A percentile compares a stretch with the other conserved stretches of the same genome.
Evolutionary conservation across 2,888 invertebrate species (phyloP).

Genomic region (Muschampia plurimacula): DNA sequence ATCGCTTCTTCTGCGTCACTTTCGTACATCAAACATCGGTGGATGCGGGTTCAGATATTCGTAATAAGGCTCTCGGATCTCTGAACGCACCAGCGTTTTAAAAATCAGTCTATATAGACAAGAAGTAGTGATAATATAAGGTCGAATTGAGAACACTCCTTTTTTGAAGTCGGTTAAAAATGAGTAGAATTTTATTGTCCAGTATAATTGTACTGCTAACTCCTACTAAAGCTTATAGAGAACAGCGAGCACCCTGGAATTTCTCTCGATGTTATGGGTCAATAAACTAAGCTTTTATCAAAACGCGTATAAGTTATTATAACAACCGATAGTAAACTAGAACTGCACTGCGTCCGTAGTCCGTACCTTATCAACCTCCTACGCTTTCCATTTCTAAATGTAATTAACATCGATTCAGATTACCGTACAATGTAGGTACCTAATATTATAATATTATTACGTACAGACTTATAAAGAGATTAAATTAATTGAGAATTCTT

Average conservation of each 20-base stretch:
- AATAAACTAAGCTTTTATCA: conserved; percentile 68
- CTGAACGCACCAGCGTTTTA: no score
- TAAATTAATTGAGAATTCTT: no score
- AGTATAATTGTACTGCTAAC: neutral
- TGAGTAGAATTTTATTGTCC: neutral
- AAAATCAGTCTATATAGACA: no score
- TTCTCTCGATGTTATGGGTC: conserved; percentile 51
- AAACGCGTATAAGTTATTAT: conserved; percentile 54
- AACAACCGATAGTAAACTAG: conserved; percentile 62
- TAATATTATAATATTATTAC: neutral
- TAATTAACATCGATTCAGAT: conserved; percentile 40
- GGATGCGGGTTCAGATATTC: no score
- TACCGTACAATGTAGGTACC: neutral
- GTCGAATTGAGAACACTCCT: no score
- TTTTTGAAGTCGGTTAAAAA: no score
- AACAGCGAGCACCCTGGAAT: conserved; percentile 20
- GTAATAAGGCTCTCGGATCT: no score
- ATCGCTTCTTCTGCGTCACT: neutral
- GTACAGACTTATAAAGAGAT: no score
- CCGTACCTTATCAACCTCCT: conserved; percentile 68
- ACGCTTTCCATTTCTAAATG: conserved; percentile 63
- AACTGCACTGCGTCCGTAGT: conserved; percentile 54
- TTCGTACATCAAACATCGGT: no score
- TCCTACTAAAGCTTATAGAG: neutral
- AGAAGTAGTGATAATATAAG: no score